Evolutionary conservation across 2,113 vertebrate genomes (phyloP), one percentile per base, ranked within the genome.

Genomic region (Lucifuga dentata): DNA sequence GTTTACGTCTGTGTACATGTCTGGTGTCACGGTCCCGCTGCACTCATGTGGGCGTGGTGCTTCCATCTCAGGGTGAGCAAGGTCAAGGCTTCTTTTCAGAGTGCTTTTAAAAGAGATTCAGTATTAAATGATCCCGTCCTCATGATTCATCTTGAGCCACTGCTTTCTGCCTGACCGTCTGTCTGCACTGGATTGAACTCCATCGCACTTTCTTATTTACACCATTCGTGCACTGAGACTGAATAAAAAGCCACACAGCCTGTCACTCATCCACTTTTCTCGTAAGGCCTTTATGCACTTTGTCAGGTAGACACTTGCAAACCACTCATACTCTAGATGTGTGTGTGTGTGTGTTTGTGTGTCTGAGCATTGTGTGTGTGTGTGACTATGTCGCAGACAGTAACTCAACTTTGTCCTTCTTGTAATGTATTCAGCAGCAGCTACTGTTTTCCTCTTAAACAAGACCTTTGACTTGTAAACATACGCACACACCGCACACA

Each of bases 81-180:
- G 76, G 76, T 88, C 80, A 80, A 69, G 8, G 44, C 46, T 69
- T 32, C 49, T 85, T 69, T 58, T 59, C 11, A 50, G 61, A 73
- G 52, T 12, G 23, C 39, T 72, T 81, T 57, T 55, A 65, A 67
- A 78, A 68, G 52, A 63, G 62, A 71, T 13, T 1, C 73, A 59
- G 73, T 23, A 32, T 82, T 86, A 87, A 75, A 49, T 40, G 77
- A 90, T 87, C 76, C 80, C 36, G 2, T 56, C 76, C 46, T 17
- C 3, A 0, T 21, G 63, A 41, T 29, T 38, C 39, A 26, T 51
- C 9, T 71, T 29, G 19, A 57, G 24, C 38, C 21, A n/a, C n/a
- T 53, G 29, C 50, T 20, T 11, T 26, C 12, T 41, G 20, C 33
- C 45, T 21, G 61, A 17, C 72, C 40, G 16, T 23, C n/a, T 26